Conservation (phyloP, 64 coral and sea anemone genomes). For the Stichodactyla mertensii region DNA sequence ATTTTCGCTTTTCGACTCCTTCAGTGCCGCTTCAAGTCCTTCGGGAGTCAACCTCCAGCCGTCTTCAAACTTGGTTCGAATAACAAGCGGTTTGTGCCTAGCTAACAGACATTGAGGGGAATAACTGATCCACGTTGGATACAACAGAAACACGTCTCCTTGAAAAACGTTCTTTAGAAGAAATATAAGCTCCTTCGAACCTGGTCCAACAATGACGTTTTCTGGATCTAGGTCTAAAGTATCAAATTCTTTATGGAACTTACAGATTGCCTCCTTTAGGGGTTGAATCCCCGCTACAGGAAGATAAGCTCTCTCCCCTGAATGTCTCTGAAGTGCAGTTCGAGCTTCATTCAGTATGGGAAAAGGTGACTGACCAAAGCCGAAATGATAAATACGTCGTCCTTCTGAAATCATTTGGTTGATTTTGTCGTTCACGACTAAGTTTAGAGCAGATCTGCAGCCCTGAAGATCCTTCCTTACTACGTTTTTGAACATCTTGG, state of each 20-base stretch:
- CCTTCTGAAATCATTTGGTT: constrained; percentile 20
- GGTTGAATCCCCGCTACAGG: constrained; percentile 35
- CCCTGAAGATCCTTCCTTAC: constrained; percentile 23
- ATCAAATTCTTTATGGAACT: constrained; percentile 46
- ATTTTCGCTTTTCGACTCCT: constrained; percentile 16
- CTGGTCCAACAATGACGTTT: constrained; percentile 48
- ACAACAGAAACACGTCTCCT: constrained; percentile 46
- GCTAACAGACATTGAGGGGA: constrained; percentile 19
- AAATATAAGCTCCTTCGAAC: constrained; percentile 42
- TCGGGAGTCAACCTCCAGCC: constrained; percentile 35
- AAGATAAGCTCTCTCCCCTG: constrained; percentile 27
- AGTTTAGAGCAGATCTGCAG: constrained; percentile 27
- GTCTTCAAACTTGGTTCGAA: constrained; percentile 31
- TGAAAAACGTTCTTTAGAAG: constrained; percentile 18
- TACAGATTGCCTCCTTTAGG: constrained; percentile 33
- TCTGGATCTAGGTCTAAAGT: constrained; percentile 29
- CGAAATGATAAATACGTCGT: constrained; percentile 30
- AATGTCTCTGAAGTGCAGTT: not conserved
- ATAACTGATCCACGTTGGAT: constrained; percentile 34
- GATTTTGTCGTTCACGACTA: constrained; percentile 45
- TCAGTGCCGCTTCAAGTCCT: constrained; percentile 13
- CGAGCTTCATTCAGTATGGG: constrained; percentile 20
- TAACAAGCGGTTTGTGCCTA: constrained; percentile 24
- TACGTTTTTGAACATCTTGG: not conserved
- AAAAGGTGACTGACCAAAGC: constrained; percentile 47